phyloP scores from a whole-genome alignment of 2,797 vertebrate species.

The Cuniculus paca region DNA sequence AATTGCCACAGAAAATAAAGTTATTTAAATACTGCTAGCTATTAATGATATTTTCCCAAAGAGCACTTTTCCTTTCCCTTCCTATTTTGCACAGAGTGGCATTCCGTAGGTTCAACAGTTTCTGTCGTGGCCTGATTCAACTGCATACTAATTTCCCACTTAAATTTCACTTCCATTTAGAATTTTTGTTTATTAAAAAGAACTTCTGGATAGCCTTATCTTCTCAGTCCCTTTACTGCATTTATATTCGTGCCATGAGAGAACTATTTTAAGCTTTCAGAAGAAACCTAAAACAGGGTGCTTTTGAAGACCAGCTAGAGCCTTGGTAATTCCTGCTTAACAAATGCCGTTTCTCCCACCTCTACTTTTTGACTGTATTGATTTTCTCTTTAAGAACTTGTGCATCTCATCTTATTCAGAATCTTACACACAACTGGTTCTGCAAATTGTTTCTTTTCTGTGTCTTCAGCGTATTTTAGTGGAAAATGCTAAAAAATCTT shows the following conservation, averaged over 20 bases:
- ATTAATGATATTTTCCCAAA: not conserved
- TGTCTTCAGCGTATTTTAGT: constrained; percentile 25
- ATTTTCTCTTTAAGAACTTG: constrained; percentile 52
- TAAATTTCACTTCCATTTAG: constrained; percentile 7
- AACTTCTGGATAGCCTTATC: not conserved
- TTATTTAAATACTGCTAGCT: constrained; percentile 1
- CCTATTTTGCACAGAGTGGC: not conserved
- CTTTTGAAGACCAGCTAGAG: constrained; percentile 43
- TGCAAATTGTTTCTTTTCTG: constrained; percentile 44
- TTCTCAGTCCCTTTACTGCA: not conserved
- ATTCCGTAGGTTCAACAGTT: not conserved
- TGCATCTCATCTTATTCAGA: not conserved
- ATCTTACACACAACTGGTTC: not conserved
- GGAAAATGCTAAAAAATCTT: too few species aligned
- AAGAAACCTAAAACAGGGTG: constrained; percentile 11
- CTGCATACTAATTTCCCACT: not conserved
- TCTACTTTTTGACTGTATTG: constrained; percentile 43
- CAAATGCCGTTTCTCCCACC: not conserved
- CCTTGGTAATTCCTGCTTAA: not conserved
- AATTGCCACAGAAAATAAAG: not conserved
- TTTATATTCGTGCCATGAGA: not conserved
- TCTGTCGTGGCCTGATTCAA: not conserved
- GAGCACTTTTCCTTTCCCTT: not conserved
- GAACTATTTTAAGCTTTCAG: not conserved
- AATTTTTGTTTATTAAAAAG: constrained; percentile 29